phyloP scores from a whole-genome alignment of 2,113 vertebrate genomes.

The Takifugu flavidus region DNA sequence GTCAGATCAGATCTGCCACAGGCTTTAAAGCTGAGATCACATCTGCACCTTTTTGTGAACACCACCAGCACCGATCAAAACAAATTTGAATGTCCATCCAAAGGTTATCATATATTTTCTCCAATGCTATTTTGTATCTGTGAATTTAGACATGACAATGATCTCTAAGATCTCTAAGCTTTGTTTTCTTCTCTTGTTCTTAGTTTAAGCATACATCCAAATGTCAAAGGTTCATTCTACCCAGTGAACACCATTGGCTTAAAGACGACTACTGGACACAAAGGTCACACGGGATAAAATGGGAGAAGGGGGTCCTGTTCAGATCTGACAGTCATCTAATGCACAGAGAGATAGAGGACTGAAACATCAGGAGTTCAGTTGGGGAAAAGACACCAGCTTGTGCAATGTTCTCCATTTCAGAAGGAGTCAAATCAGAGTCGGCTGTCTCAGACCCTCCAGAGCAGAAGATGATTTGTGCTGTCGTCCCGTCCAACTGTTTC shows the following conservation, averaged over 20 bases:
- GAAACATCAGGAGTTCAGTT: slow-evolving; percentile 38
- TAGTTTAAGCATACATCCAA: slow-evolving; percentile 8
- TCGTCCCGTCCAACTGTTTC: slow-evolving; percentile 94
- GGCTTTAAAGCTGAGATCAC: background rate
- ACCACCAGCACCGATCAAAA: background rate
- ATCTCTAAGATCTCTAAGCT: slow-evolving; percentile 1
- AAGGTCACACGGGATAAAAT: slow-evolving; percentile 4
- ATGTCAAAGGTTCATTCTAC: slow-evolving; percentile 7
- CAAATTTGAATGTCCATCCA: background rate
- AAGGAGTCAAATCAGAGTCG: background rate
- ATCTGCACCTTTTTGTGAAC: slow-evolving; percentile 2
- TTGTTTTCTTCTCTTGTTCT: slow-evolving; percentile 12
- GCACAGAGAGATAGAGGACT: slow-evolving; percentile 63
- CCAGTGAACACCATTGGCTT: slow-evolving; percentile 8
- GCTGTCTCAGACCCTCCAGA: slow-evolving; percentile 87
- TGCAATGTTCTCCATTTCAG: slow-evolving; percentile 24
- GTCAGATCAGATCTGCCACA: no score
- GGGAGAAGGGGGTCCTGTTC: slow-evolving; percentile 23
- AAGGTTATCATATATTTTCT: background rate
- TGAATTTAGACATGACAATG: slow-evolving; percentile 13
- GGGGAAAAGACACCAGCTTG: slow-evolving; percentile 11
- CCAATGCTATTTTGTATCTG: background rate
- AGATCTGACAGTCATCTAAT: slow-evolving; percentile 32
- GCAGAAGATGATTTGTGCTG: slow-evolving; percentile 95
- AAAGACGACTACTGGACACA: slow-evolving; percentile 32